Conservation (phyloP, 2,797 vertebrate species). For the Nasua narica region DNA sequence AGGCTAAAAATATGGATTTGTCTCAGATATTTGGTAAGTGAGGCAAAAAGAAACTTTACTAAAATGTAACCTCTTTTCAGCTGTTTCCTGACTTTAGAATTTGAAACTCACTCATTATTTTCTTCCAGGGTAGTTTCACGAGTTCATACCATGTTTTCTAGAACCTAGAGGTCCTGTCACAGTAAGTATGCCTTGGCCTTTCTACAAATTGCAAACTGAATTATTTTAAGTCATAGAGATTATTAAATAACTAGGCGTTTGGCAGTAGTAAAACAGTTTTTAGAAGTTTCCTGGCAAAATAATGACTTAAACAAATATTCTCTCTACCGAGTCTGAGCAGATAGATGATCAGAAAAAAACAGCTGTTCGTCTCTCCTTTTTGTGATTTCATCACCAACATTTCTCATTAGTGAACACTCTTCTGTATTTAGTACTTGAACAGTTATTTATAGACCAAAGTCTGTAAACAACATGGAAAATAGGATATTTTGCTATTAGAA, state of each 20-base stretch:
- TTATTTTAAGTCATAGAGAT: not conserved
- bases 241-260: not conserved
- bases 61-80: not conserved
- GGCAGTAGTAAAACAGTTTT: not conserved
- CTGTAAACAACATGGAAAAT: not conserved
- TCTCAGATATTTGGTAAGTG: conserved; percentile 10
- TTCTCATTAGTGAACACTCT: not conserved
- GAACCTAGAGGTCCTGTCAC: not conserved
- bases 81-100: not conserved
- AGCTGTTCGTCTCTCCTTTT: not conserved
- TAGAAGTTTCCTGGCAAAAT: not conserved
- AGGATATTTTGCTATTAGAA: not conserved
- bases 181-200: not conserved
- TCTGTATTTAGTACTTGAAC: not conserved
- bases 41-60: not conserved
- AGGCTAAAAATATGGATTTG: conserved; percentile 30
- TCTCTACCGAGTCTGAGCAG: not conserved
- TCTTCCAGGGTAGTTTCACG: not conserved
- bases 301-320: not conserved
- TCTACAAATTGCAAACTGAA: not conserved
- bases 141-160: not conserved
- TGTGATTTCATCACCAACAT: not conserved
- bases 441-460: not conserved
- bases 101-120: not conserved
- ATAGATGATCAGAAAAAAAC: not conserved